Conservation (phyloP, 2,797 vertebrate genomes). For the Parambassis ranga region DNA sequence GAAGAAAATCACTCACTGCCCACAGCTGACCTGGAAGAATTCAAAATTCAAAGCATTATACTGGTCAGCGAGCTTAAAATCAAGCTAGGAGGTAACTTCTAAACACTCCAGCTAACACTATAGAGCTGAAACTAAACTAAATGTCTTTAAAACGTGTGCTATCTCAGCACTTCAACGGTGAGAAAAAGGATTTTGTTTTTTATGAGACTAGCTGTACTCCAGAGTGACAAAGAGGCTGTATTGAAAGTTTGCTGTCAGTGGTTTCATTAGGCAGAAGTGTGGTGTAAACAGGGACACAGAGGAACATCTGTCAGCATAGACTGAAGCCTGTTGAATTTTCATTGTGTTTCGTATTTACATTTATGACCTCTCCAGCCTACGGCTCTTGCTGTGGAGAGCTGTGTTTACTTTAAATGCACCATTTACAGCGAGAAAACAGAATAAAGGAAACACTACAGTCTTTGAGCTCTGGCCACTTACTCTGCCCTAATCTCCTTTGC, state of each 20-base stretch:
- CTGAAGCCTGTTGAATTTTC: constrained; percentile 8
- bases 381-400: constrained; percentile 8
- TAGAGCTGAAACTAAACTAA: not conserved
- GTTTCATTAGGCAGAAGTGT: not conserved
- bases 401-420: constrained; percentile 41
- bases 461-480: constrained; percentile 21
- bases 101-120: not conserved
- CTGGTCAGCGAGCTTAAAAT: not conserved
- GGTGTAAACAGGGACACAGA: constrained; percentile 2
- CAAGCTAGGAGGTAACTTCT: not conserved
- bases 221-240: not conserved
- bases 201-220: not conserved
- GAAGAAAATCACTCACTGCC: constrained; percentile 2
- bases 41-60: not conserved
- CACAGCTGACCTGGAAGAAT: constrained; percentile 4
- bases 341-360: constrained; percentile 21
- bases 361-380: constrained; percentile 3
- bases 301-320: not conserved
- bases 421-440: constrained; percentile 6
- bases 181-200: too few relatives aligned
- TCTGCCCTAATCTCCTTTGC: constrained; percentile 28
- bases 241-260: not conserved
- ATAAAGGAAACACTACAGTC: constrained; percentile 1
- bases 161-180: too few relatives aligned
- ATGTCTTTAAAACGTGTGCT: too few relatives aligned